These are phyloP conservation scores for Papilio aristodemus DNA, from an alignment of 1,140 invertebrate species.

Conservation along the genomic window DNA sequence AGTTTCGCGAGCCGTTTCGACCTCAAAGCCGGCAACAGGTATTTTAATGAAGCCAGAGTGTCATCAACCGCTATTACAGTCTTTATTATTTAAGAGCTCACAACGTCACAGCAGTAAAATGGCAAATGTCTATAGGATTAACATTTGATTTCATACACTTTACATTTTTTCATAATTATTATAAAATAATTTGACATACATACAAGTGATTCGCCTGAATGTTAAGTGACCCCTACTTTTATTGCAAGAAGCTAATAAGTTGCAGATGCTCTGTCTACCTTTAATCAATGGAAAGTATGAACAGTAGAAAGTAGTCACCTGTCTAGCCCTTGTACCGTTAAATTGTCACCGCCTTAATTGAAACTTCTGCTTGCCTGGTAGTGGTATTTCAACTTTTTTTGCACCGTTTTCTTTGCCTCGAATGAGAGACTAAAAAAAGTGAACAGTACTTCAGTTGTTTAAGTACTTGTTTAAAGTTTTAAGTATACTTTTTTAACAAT, in stretches of 20 bases:
- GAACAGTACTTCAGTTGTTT: background rate
- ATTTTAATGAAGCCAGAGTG: conserved; percentile 21
- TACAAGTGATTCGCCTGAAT: too few relatives aligned
- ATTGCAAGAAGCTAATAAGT: too few relatives aligned
- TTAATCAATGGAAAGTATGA: too few relatives aligned
- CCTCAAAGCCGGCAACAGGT: conserved; percentile 24
- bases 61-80: conserved; percentile 10
- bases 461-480: conserved; percentile 5
- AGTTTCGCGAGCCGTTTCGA: background rate
- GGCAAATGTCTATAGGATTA: background rate
- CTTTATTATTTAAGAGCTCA: conserved; percentile 10
- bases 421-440: background rate
- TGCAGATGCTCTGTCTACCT: too few relatives aligned
- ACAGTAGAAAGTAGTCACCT: too few relatives aligned
- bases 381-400: too few relatives aligned
- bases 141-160: background rate
- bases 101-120: background rate
- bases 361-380: too few relatives aligned
- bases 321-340: too few relatives aligned
- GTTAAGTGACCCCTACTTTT: too few relatives aligned
- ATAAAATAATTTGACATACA: background rate
- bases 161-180: background rate
- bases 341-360: too few relatives aligned
- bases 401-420: too few relatives aligned
- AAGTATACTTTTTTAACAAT: background rate